phyloP scores from a whole-genome alignment of 2,888 invertebrate species.

The Timema podura region DNA sequence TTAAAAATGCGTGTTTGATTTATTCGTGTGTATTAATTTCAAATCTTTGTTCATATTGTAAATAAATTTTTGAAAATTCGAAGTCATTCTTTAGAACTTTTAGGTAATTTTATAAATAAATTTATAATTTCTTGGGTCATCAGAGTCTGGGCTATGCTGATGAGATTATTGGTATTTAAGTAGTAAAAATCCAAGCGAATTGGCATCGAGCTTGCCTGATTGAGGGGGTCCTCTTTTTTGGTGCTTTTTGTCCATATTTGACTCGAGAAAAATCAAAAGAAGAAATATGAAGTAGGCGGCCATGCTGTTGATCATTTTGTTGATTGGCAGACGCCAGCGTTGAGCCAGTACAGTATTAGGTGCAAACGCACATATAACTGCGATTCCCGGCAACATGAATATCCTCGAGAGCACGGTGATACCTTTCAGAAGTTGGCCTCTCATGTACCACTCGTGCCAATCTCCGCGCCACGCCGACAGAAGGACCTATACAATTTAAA shows the following conservation, averaged over 20 bases:
- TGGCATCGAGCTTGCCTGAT: slow-evolving; percentile 45
- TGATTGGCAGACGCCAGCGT: slow-evolving; percentile 61
- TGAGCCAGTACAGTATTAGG: slow-evolving; percentile 49
- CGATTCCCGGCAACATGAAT: slow-evolving; percentile 47
- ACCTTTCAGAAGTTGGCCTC: slow-evolving; percentile 45
- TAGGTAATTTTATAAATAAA: no score
- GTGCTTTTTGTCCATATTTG: slow-evolving; percentile 54
- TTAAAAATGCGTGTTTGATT: no score
- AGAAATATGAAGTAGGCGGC: slow-evolving; percentile 65
- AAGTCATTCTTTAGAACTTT: no score
- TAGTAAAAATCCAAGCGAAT: no score
- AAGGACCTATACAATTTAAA: slow-evolving; percentile 43
- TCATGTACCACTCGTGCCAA: slow-evolving; percentile 56
- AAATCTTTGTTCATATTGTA: no score
- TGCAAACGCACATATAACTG: slow-evolving; percentile 45
- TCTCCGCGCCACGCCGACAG: slow-evolving; percentile 64
- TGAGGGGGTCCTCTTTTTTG: slow-evolving; percentile 57
- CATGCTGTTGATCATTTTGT: slow-evolving; percentile 65
- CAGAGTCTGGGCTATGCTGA: no score
- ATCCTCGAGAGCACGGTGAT: slow-evolving; percentile 44
- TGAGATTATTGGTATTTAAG: no score
- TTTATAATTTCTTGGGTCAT: no score
- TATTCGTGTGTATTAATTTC: no score
- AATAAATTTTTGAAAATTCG: no score
- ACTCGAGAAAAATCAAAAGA: slow-evolving; percentile 56